phyloP scores from a whole-genome alignment of 2,113 vertebrate genomes.

The Okapia johnstoni region DNA sequence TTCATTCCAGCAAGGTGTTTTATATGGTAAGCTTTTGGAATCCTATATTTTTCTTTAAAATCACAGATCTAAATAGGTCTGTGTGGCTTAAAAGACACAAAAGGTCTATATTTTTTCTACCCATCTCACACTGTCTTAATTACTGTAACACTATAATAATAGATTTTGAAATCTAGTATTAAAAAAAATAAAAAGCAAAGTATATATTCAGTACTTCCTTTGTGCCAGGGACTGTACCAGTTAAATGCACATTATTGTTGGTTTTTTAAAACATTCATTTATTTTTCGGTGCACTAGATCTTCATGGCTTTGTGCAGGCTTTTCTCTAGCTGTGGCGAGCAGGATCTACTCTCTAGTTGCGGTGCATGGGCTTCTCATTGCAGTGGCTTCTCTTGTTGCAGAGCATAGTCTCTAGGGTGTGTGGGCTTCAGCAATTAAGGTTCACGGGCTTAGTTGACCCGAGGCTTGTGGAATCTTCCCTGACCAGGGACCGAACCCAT shows the following conservation, averaged over 20 bases:
- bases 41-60: neutral
- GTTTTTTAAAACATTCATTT: neutral
- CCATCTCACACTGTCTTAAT: neutral
- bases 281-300: neutral
- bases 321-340: neutral
- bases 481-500: neutral
- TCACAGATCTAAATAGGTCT: neutral
- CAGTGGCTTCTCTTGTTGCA: neutral
- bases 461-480: neutral
- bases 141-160: neutral
- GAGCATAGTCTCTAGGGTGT: neutral
- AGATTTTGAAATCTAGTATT: neutral
- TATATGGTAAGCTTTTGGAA: neutral
- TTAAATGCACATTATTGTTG: neutral
- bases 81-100: neutral
- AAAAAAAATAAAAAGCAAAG: neutral
- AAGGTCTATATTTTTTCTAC: neutral
- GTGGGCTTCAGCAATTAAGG: neutral
- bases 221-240: neutral
- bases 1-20: neutral
- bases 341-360: neutral
- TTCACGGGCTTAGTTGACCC: neutral
- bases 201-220: neutral
- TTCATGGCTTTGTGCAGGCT: neutral
- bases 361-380: neutral